A percentile compares a stretch with the other conserved stretches of the same genome.
These are phyloP conservation scores for Cacoxenus indagator DNA, from an alignment of 2,888 invertebrate species.

Conservation along the genomic window DNA sequence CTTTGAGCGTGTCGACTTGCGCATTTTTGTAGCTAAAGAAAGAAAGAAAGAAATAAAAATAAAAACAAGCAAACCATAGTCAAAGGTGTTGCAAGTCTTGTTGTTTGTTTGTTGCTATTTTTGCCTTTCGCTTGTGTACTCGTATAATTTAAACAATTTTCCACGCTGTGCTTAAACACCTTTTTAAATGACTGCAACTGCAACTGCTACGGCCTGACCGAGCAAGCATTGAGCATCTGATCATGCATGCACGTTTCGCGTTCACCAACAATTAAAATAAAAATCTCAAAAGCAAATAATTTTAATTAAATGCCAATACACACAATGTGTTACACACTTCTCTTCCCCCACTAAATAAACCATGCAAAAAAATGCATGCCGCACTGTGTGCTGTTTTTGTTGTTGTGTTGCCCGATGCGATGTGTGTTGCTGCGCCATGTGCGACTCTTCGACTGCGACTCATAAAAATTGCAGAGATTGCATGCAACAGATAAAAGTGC, in stretches of 20 bases:
- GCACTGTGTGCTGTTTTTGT: conserved; percentile 34
- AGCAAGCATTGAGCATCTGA: not conserved
- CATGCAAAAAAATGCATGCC: conserved; percentile 49
- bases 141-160: conserved; percentile 8
- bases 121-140: not conserved
- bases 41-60: too few relatives aligned
- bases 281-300: conserved; percentile 50
- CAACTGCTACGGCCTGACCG: not conserved
- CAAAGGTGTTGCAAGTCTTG: too few relatives aligned
- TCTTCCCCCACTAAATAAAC: conserved; percentile 34
- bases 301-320: conserved; percentile 62
- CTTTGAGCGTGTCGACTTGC: conserved; percentile 16
- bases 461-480: conserved; percentile 20
- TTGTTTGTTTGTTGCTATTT: conserved; percentile 10
- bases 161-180: conserved; percentile 9
- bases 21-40: conserved; percentile 7
- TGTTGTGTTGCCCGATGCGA: not conserved
- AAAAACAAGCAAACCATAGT: too few relatives aligned
- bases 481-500: conserved; percentile 21
- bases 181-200: not conserved
- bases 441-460: conserved; percentile 12
- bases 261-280: conserved; percentile 26
- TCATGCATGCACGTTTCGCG: conserved; percentile 20
- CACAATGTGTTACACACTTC: conserved; percentile 46
- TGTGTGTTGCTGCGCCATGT: not conserved